Evolutionary conservation across 2,797 vertebrate genomes (phyloP), one percentile per base, ranked within the genome.

Genomic region (Epinephelus awoara): DNA sequence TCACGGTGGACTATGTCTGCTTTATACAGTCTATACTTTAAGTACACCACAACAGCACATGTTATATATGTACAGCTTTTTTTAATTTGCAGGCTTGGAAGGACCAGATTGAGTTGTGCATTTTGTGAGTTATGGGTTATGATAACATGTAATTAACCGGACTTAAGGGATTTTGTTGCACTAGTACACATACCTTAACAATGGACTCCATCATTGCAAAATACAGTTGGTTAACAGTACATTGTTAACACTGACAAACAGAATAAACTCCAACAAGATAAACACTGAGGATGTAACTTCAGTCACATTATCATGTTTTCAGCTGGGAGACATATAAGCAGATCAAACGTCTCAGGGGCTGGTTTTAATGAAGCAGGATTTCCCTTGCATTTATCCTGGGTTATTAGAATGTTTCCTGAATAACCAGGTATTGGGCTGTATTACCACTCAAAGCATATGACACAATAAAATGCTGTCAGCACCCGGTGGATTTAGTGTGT

Each of bases 381-480:
- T 80, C 69, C 13, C 44, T 15, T 55, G 14, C 5, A 47, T 17
- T 44, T 59, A 9, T 19, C 52, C 19, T 67, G 6, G 11, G 15
- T 61, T 58, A 18, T 27, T 18, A 66, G 14, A 58, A 63, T 44
- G 29, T 75, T 67, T 70, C 63, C 15, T 42, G 49, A 75, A 59
- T 57, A 65, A 59, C 14, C 14, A 47, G 50, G 23, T 10, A 18
- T 38, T 34, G 34, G 51, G 38, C 34, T 66, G 11, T 52, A 54
- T 68, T 49, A 63, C 40, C 9, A 29, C 42, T 34, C 54, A 72
- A 64, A 80, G 15, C 81, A 77, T n/a, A 71, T 17, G 61, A 63
- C 51, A 46, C 5, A 64, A 40, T 38, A 27, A 58, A 34, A 67
- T 19, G 46, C 67, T 70, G 49, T 8, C 10, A 64, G 27, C 57